Evolutionary conservation across 2,888 invertebrate genomes (phyloP).

Genomic region (Stenoptilia bipunctidactyla): DNA sequence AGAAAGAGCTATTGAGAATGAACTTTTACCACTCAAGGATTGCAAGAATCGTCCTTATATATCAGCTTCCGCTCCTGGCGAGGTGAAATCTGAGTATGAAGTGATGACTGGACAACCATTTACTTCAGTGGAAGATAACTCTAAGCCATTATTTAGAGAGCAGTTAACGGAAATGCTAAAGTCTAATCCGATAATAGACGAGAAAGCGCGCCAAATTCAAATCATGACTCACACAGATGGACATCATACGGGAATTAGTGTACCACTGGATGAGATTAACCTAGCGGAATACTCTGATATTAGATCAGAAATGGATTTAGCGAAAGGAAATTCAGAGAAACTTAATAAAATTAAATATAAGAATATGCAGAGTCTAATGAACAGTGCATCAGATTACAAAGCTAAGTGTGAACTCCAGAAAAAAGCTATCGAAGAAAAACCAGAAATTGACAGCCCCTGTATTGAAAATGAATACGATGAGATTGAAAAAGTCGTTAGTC

Average conservation of each 20-base stretch:
- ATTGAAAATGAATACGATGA: slow-evolving; percentile 37
- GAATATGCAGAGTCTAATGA: slow-evolving; percentile 44
- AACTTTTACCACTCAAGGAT: slow-evolving; percentile 34
- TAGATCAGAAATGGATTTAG: slow-evolving; percentile 34
- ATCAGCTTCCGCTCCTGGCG: slow-evolving; percentile 37
- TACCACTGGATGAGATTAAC: slow-evolving; percentile 46
- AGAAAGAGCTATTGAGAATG: slow-evolving; percentile 49
- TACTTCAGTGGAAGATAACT: slow-evolving; percentile 39
- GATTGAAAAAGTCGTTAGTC: slow-evolving; percentile 48
- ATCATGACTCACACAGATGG: slow-evolving; percentile 30
- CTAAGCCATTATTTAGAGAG: slow-evolving; percentile 33
- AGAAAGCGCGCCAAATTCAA: slow-evolving; percentile 57
- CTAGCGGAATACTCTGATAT: slow-evolving; percentile 33
- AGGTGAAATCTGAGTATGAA: slow-evolving; percentile 48
- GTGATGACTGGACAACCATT: slow-evolving; percentile 63
- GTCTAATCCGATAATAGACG: slow-evolving; percentile 42
- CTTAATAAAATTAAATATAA: slow-evolving; percentile 42
- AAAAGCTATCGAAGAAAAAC: slow-evolving; percentile 13
- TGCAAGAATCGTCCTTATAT: slow-evolving; percentile 36
- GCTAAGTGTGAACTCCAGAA: slow-evolving; percentile 17
- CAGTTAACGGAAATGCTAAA: slow-evolving; percentile 43
- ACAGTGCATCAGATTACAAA: slow-evolving; percentile 31
- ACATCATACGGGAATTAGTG: slow-evolving; percentile 22
- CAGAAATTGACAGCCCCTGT: slow-evolving; percentile 19
- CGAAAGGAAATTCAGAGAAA: slow-evolving; percentile 30